Percentiles rank a stretch among this genome's conserved stretches.
Evolutionary conservation across 2,888 invertebrate genomes (phyloP).

Genomic region (Vesta saturnalis): DNA sequence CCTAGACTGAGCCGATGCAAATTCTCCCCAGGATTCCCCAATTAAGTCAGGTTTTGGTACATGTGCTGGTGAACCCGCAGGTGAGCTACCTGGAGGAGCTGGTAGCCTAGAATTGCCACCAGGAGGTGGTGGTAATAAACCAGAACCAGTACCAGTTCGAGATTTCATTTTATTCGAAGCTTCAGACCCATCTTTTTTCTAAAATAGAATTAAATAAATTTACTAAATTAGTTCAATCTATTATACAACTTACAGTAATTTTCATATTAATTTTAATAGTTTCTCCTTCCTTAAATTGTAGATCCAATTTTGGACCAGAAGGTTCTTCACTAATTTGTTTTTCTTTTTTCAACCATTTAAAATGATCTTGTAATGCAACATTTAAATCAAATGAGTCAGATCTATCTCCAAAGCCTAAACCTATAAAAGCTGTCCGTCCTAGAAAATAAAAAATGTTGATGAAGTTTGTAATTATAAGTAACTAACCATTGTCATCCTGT

Average conservation of each 20-base stretch:
- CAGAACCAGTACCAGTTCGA: constrained; percentile 63
- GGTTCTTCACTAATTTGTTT: constrained; percentile 83
- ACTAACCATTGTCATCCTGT: constrained; percentile 89
- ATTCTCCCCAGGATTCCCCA: constrained; percentile 81
- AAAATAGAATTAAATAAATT: constrained; percentile 37
- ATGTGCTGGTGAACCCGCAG: constrained; percentile 75
- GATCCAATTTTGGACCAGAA: constrained; percentile 85
- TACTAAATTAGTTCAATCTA: not conserved
- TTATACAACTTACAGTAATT: constrained; percentile 75
- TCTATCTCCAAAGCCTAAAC: constrained; percentile 96
- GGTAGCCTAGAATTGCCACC: constrained; percentile 81
- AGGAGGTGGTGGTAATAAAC: constrained; percentile 84
- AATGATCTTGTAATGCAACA: constrained; percentile 97
- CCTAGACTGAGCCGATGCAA: constrained; percentile 70
- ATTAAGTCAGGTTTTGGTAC: constrained; percentile 61
- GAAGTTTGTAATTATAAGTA: not conserved
- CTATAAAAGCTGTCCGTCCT: constrained; percentile 93
- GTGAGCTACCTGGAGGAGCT: constrained; percentile 83
- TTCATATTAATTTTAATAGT: constrained; percentile 99
- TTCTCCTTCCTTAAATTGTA: constrained; percentile 99
- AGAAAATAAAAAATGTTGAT: constrained; percentile 43
- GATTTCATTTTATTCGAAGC: constrained; percentile 72
- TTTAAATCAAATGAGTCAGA: constrained; percentile 99
- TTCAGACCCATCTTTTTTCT: constrained; percentile 92
- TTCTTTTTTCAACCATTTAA: constrained; percentile 90